Evolutionary conservation across 2,797 vertebrate genomes (phyloP), one percentile per base, ranked within the genome.

Genomic region (Borostomias antarcticus): DNA sequence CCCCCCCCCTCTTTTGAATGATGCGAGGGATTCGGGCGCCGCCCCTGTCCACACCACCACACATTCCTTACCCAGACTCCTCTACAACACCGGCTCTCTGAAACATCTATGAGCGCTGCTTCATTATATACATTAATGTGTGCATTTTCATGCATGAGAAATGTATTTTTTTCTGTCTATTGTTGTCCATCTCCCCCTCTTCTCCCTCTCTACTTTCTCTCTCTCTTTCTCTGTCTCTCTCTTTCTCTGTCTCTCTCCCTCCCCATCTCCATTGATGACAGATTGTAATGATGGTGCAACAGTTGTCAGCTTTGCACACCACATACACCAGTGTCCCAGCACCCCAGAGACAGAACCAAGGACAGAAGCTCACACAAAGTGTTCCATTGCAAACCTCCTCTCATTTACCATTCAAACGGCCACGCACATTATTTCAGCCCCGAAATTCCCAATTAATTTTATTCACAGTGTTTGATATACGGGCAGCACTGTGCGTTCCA

Each of bases 391-490:
- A 35, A n/a, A 29, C 35, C 26, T 43, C 62, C 15, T 43, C 60
- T 74, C 58, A 72, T 90, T 79, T 90, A 25, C 88, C 87, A 87
- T 88, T 89, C 80, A 88, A 84, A 77, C 82, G 69, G 69, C 50
- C 76, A 70, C 65, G 1, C 68, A 85, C 89, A 86, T 84, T 70
- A 88, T 85, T 76, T 80, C 66, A 64, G 66, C 68, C 73, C 64
- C 79, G 68, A 86, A 82, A 82, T 66, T 87, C 65, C 76, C 82
- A 90, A 89, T 90, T 87, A 87, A 88, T 88, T 83, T 71, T 76
- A 89, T 86, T 78, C 82, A 81, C 66, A 68, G 81, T 79, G 77
- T 84, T 80, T 86, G 82, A 90, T 90, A 83, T 84, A 80, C 70
- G 70, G 52, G 77, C 69, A 72, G 74, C 74, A 76, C 78, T 66